Evolutionary conservation across 2,113 vertebrate species (phyloP).

Genomic region (Serilophus lunatus): DNA sequence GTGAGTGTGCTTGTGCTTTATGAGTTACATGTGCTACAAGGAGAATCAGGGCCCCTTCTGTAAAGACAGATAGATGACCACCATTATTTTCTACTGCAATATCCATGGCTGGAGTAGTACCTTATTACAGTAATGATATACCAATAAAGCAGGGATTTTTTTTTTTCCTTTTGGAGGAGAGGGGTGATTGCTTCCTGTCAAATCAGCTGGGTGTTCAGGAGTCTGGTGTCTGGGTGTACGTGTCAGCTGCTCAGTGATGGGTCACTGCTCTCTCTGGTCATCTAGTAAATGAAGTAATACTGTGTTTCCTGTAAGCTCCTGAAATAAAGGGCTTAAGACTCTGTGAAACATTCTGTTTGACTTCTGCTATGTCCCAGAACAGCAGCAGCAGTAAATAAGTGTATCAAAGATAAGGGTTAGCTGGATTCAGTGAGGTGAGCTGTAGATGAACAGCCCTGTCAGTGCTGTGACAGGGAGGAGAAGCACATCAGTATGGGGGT

Average conservation of each 20-base stretch:
- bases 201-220: fast-evolving
- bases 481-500: neutral
- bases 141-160: neutral
- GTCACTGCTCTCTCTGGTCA: neutral
- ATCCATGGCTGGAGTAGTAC: neutral
- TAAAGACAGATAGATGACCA: neutral
- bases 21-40: neutral
- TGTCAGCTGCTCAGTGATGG: neutral
- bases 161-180: neutral
- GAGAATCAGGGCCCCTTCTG: neutral
- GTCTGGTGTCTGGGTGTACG: neutral
- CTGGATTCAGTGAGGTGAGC: neutral
- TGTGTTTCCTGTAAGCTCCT: neutral
- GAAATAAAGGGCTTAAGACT: neutral
- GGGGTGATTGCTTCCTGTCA: neutral
- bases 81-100: neutral
- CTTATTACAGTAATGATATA: neutral
- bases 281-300: neutral
- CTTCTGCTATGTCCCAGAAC: neutral
- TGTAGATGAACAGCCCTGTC: neutral
- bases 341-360: neutral
- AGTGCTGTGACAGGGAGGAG: neutral
- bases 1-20: neutral
- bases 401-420: neutral
- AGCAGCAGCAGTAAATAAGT: neutral